Evolutionary conservation across 1,140 invertebrate species (phyloP).

Genomic region (Pissodes strobi): DNA sequence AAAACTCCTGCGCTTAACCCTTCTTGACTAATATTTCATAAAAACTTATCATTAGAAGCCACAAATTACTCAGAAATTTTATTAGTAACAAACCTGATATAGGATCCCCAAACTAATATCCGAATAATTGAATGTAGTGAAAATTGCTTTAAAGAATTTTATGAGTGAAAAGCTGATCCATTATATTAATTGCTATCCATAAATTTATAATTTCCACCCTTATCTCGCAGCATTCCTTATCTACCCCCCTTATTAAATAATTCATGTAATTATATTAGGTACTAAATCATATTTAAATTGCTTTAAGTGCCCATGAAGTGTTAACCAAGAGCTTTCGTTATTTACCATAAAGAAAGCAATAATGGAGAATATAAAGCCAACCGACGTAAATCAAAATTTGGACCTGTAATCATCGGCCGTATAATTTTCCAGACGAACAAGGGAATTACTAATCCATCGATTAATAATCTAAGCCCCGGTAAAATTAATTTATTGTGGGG

Average conservation of each 20-base stretch:
- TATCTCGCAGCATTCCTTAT: slow-evolving; percentile 21
- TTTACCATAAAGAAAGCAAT: slow-evolving; percentile 32
- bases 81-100: no score
- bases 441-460: slow-evolving; percentile 40
- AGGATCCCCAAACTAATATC: no score
- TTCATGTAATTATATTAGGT: slow-evolving; percentile 28
- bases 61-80: no score
- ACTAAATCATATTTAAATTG: slow-evolving; percentile 33
- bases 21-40: no score
- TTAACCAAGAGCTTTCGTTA: slow-evolving; percentile 29
- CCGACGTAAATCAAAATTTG: slow-evolving; percentile 34
- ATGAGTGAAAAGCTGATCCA: no score
- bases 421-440: slow-evolving; percentile 36
- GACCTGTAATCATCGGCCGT: slow-evolving; percentile 36
- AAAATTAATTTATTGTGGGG: slow-evolving; percentile 34
- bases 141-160: no score
- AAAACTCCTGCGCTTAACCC: no score
- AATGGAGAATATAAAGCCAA: slow-evolving; percentile 12
- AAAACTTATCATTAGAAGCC: no score
- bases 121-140: no score
- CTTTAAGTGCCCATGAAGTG: slow-evolving; percentile 33
- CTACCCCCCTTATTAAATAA: slow-evolving; percentile 31
- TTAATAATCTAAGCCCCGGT: slow-evolving; percentile 37
- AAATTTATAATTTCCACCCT: slow-evolving; percentile 20
- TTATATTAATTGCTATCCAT: slow-evolving; percentile 14